Evolutionary conservation across 2,113 vertebrate genomes (phyloP), one percentile per base, ranked within the genome.

Genomic region (Dolichotis patagonum): DNA sequence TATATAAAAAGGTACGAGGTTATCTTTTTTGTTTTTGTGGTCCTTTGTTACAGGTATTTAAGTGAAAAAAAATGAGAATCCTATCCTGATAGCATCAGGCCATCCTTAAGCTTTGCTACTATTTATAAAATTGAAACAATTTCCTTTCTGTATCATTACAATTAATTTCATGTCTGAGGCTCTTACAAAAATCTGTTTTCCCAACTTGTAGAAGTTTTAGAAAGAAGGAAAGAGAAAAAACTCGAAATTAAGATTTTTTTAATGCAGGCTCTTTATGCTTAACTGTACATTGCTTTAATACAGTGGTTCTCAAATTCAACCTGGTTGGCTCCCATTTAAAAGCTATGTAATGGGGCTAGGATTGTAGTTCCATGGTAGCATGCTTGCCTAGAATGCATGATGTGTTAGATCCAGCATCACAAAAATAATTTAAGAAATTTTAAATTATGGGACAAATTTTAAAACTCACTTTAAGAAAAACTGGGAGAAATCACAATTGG

Each of bases 121-220:
- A 32, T 65, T 96, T 96, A 96, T n/a, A 90, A 95, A 95, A 81
- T 85, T 91, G 80, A 96, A 38, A 91, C 85, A 7, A 96, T 95
- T 91, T 94, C 11, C 41, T 94, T 86, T 86, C 58, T 94, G 3
- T 90, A 71, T 85, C 62, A 91, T 95, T 91, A 73, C 20, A 96
- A 11, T 96, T 96, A 69, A 85, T 94, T 96, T 94, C 43, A 65
- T 82, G 38, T 91, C 77, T 84, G 35, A 41, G 35, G 12, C 38
- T 63, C n/a, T 92, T 91, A 91, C 30, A 81, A 94, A 96, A 90
- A 77, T 93, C 96, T 95, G 49, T 84, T 97, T 90, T 85, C 84
- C 41, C 46, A 95, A 78, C 91, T 92, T 97, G 22, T 96, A 30
- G 12, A 95, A 81, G 30, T 95, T 95, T 69, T 91, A 95, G 80